Conservation (phyloP, 2,888 invertebrate species). For the Scelioninae gen. 1 region DNA sequence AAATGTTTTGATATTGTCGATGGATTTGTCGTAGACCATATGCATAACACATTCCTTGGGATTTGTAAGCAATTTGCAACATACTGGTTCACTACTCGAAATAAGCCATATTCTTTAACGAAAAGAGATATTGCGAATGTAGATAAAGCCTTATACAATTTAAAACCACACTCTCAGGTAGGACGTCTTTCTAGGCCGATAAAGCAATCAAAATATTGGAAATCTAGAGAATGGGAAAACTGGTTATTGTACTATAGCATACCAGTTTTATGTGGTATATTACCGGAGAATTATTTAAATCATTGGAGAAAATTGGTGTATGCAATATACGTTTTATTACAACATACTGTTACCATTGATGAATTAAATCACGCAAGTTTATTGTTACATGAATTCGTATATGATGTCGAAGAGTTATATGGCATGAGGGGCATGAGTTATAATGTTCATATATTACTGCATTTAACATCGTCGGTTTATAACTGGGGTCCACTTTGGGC, state of each 20-base stretch:
- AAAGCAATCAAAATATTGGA: neutral
- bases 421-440: neutral
- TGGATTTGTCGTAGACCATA: constrained; percentile 5
- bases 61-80: neutral
- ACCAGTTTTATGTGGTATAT: neutral
- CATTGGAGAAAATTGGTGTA: constrained; percentile 13
- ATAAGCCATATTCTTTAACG: neutral
- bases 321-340: neutral
- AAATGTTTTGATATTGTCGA: constrained; percentile 1
- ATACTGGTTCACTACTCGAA: constrained; percentile 4
- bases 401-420: neutral
- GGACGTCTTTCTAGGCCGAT: constrained; percentile 1
- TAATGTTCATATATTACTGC: neutral
- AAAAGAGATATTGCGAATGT: neutral
- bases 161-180: constrained; percentile 9
- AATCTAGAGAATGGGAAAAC: neutral
- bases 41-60: constrained; percentile 1
- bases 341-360: neutral
- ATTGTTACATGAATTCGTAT: constrained; percentile 2
- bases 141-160: neutral
- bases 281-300: constrained; percentile 1
- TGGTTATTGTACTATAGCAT: constrained; percentile 2
- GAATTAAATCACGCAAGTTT: neutral
- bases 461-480: neutral
- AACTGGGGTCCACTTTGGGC: constrained; percentile 10